Conservation (phyloP, 2,113 vertebrate species). For the Silurus asotus region DNA sequence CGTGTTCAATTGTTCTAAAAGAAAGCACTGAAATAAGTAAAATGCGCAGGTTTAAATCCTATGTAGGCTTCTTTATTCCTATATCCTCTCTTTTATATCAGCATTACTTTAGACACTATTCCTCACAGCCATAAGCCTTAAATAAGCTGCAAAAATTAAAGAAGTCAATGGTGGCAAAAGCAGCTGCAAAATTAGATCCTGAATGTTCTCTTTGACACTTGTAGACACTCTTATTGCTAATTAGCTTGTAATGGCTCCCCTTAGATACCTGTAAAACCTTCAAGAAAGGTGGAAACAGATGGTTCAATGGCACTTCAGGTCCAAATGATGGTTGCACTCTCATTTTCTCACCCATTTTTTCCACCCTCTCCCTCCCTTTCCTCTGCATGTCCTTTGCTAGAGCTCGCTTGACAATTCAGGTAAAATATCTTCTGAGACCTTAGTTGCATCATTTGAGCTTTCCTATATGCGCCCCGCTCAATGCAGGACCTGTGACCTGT, state of each 20-base stretch:
- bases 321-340: slow-evolving; percentile 19
- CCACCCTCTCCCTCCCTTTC: background rate
- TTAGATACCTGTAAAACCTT: slow-evolving; percentile 30
- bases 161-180: background rate
- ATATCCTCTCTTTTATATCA: background rate
- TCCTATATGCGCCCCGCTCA: slow-evolving; percentile 38
- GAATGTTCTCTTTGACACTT: slow-evolving; percentile 25
- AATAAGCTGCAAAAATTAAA: background rate
- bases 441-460: background rate
- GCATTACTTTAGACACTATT: background rate
- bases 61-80: background rate
- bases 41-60: background rate
- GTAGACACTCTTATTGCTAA: slow-evolving; percentile 29
- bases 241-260: slow-evolving; percentile 40
- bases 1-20: slow-evolving; percentile 9
- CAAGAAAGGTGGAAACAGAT: slow-evolving; percentile 40
- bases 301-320: slow-evolving; percentile 37
- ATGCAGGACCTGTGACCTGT: slow-evolving; percentile 90
- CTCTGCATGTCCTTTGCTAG: slow-evolving; percentile 3
- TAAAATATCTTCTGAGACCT: background rate
- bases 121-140: background rate
- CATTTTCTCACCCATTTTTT: slow-evolving; percentile 6
- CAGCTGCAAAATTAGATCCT: background rate
- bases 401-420: background rate
- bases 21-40: background rate